phyloP scores from a whole-genome alignment of 1,140 invertebrate species.

The Cydia fagiglandana region DNA sequence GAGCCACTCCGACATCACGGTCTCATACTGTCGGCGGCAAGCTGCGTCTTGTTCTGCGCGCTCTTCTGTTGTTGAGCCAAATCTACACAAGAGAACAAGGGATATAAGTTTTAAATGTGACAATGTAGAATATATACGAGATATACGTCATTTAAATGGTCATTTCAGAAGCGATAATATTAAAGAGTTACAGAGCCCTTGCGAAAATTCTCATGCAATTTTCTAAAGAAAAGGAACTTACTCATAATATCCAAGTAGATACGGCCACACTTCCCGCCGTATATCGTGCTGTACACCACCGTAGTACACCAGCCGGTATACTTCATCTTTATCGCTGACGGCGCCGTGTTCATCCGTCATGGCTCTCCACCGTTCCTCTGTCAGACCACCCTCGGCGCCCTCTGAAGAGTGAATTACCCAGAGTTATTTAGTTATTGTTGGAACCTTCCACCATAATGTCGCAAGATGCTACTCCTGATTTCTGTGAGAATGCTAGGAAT shows the following conservation, averaged over 20 bases:
- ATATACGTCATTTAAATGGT: no score
- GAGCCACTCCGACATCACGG: constrained; percentile 96
- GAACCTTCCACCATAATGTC: no score
- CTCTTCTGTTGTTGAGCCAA: constrained; percentile 86
- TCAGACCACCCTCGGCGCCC: constrained; percentile 82
- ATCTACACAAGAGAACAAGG: constrained; percentile 63
- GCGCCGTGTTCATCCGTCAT: constrained; percentile 81
- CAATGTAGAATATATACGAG: background rate
- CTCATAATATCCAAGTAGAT: constrained; percentile 91
- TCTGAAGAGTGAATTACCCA: constrained; percentile 56
- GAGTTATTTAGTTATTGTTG: background rate
- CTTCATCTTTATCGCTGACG: constrained; percentile 83
- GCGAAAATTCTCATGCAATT: no score
- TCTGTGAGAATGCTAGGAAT: no score
- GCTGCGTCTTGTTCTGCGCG: constrained; percentile 83
- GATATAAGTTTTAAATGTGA: background rate
- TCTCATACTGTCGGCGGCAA: constrained; percentile 89
- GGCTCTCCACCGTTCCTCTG: constrained; percentile 83
- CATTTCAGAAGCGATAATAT: no score
- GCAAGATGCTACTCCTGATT: no score
- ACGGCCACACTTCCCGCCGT: constrained; percentile 94
- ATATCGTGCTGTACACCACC: constrained; percentile 90
- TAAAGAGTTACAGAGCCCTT: no score
- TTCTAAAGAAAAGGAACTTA: constrained; percentile 45
- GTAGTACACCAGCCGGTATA: constrained; percentile 92